A percentile compares a stretch with the other conserved stretches of the same genome.
phyloP scores from a whole-genome alignment of 2,888 invertebrate genomes.

The Pterobdella sp. region DNA sequence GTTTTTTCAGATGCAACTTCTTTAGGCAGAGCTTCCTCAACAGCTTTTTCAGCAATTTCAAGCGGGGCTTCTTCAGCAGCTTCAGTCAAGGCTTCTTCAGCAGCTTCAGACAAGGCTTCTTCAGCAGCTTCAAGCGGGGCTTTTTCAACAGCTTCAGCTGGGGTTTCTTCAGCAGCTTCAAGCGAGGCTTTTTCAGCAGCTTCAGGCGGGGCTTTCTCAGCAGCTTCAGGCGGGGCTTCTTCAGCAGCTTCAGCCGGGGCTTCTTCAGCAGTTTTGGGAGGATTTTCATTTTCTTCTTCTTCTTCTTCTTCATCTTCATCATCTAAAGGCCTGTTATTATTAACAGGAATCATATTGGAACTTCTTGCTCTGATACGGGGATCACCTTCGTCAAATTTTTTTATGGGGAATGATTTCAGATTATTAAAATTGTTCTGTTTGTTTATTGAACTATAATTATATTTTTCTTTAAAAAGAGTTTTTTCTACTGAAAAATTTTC shows the following conservation, averaged over 20 bases:
- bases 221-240: neutral
- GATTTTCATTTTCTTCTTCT: neutral
- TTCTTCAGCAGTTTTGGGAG: no score
- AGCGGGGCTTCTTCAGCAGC: neutral
- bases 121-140: neutral
- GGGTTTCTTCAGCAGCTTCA: neutral
- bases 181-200: neutral
- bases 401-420: no score
- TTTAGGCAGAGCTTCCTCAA: neutral
- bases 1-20: neutral
- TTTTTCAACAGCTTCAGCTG: neutral
- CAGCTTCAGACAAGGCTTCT: neutral
- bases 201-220: neutral
- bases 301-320: neutral
- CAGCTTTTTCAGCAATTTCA: neutral
- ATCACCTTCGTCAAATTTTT: no score
- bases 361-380: slow-evolving; percentile 4
- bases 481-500: no score
- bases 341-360: neutral
- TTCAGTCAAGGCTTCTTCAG: neutral
- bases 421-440: no score
- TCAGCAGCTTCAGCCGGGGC: neutral
- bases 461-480: no score
- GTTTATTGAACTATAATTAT: no score
- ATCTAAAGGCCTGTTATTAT: neutral